These are phyloP conservation scores for Amphibalanus amphitrite DNA, from an alignment of 1,140 invertebrate genomes.

Conservation along the genomic window DNA sequence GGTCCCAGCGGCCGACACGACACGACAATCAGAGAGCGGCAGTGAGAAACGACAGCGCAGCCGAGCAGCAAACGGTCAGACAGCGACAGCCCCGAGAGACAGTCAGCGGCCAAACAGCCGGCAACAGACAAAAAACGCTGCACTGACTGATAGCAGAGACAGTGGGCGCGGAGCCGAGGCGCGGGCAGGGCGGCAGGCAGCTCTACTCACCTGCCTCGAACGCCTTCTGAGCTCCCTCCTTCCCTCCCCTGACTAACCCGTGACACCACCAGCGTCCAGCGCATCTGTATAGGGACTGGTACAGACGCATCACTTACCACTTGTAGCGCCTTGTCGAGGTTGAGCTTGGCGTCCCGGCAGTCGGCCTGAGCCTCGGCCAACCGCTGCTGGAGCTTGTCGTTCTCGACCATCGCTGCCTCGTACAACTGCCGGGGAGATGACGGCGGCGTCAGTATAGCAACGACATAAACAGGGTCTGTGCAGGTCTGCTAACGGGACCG, in stretches of 20 bases:
- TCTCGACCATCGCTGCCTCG: conserved; percentile 43
- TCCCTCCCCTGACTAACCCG: too few species aligned
- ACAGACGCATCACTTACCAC: conserved; percentile 21
- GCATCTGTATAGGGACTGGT: too few species aligned
- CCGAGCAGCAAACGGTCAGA: too few species aligned
- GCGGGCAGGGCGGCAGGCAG: too few species aligned
- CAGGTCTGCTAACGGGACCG: too few species aligned
- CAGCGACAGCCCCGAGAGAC: too few species aligned
- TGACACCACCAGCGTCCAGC: too few species aligned
- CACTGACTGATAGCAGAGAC: background rate
- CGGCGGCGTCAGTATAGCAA: too few species aligned
- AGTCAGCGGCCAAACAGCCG: too few species aligned
- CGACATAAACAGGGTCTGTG: too few species aligned
- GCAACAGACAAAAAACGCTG: background rate
- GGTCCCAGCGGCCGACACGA: background rate
- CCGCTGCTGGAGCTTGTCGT: conserved; percentile 53
- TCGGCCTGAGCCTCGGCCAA: conserved; percentile 54
- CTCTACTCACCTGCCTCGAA: background rate
- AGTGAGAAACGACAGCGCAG: background rate
- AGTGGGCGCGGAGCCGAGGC: background rate
- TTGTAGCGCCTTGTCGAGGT: conserved; percentile 22
- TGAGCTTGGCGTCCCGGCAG: conserved; percentile 44
- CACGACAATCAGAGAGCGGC: too few species aligned
- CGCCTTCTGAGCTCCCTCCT: too few species aligned
- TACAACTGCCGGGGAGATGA: conserved; percentile 36